Base-by-base conservation (phyloP, 2,113 vertebrate genomes). In the Guaruba guarouba region DNA sequence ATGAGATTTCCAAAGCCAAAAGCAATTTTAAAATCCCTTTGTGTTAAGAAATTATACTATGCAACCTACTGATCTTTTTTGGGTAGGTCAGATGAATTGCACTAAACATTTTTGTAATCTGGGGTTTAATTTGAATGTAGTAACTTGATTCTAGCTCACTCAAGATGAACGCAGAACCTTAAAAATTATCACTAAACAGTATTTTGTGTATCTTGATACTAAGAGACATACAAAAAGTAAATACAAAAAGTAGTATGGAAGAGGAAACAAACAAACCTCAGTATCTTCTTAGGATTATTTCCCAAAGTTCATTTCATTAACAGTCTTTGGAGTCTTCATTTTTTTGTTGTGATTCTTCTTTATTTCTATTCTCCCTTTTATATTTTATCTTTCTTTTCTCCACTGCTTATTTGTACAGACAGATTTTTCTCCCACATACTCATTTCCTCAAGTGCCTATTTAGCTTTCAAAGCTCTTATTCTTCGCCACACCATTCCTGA, bases 131-230 rank as follows among this genome's bases (percentile, higher is more conserved):
- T 80, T 88, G 19, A 28, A 27, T 70, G 16, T 29, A 63, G 2
- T 76, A 27, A 74, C 64, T 83, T 93, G 46, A 33, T 29, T 82
- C 10, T 13, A 33, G 7, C 7, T 82, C 8, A 62, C 52, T 8
- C 49, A 4, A 11, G 61, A 6, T 55, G 29, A 80, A 68, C 3
- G 6, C 4, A 82, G 10, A n/a, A 83, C 28, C 37, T 88, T 81
- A 49, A 57, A 67, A 57, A 57, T 88, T 92, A 84, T 96, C 82
- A 96, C 84, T 96, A 96, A 97, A 90, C 57, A 90, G 61, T 94
- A 95, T 75, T 97, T 94, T 85, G 44, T 96, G 64, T 85, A 71
- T 95, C 14, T 92, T 94, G 70, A 74, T 82, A 84, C 12, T 52
- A 33, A 67, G 54, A n/a, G 17, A 73, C 51, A 57, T 20, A 35